Evolutionary conservation across 2,888 invertebrate genomes (phyloP).

Genomic region (Coronaproctus castanopsis): DNA sequence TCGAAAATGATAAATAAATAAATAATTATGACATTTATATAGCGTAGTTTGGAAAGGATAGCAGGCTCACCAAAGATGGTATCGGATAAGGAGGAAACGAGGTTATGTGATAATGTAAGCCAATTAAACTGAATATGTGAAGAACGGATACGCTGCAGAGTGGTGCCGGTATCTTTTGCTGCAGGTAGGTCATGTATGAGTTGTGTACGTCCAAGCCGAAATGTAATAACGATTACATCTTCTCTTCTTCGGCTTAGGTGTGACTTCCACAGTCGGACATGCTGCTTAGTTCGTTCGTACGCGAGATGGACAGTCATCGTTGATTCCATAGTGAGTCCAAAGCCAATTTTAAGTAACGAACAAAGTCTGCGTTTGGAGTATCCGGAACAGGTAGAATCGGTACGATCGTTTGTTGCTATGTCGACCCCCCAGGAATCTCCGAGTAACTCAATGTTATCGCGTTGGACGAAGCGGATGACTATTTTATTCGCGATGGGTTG

Average conservation of each 20-base stretch:
- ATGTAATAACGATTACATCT: neutral
- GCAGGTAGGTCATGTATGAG: neutral
- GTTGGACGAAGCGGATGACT: no score
- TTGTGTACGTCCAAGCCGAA: neutral
- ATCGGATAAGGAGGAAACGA: neutral
- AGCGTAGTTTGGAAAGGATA: neutral
- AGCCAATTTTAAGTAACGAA: neutral
- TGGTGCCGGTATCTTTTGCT: neutral
- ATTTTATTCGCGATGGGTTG: no score
- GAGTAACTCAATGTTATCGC: no score
- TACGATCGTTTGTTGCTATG: neutral
- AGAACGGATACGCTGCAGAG: neutral
- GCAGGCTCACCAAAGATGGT: neutral
- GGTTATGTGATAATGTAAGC: neutral
- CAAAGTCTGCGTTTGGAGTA: neutral
- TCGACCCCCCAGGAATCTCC: no score
- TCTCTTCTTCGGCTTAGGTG: neutral
- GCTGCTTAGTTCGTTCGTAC: neutral
- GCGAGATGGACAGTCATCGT: neutral
- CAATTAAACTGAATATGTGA: neutral
- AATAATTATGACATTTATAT: neutral
- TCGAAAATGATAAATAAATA: neutral
- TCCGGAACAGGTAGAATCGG: neutral
- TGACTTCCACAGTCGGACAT: neutral
- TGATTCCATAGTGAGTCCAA: neutral